Evolutionary conservation across 2,797 vertebrate genomes (phyloP), one percentile per base, ranked within the genome.

Genomic region (Huso huso): DNA sequence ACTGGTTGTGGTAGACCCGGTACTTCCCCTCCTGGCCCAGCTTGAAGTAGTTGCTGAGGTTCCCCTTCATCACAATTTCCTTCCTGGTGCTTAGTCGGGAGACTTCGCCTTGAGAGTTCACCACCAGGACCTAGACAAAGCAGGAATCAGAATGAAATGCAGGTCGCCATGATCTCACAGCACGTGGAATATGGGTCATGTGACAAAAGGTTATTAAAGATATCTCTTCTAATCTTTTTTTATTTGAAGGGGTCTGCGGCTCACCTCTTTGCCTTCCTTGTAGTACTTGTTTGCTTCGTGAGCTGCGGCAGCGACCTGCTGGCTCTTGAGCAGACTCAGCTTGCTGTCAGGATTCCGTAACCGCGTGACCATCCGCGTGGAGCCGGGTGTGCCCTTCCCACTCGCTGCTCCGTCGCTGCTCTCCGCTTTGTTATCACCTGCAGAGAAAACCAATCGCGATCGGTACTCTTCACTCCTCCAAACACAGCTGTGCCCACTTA

Each of bases 21-120:
- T 94, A 98, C 73, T 98, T 99, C 59, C 96, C 95, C 84, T 98
- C 96, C 82, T 98, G 96, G 65, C 96, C 96, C 63, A 99, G 82
- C 70, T 96, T 96, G 82, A 98, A 98, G 73, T 87, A 95, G 48
- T 94, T 92, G 80, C 87, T 89, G 70, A 94, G 79, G 53, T 87
- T 89, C 67, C 92, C 93, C 88, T 95, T 98, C 87, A 95, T 92
- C 73, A 94, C 87, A 65, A 95, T 78, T 0, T 98, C 96, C 73
- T 93, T 97, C 72, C 91, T 89, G 71, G 89, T 87, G 82, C 82
- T 96, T 70, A 95, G 79, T 6, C 95, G 92, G 10, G 93, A 94
- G 65, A 97, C 74, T 75, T 99, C 96, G 0, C 94, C 94, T 84
- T 95, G 94, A 62, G 93, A 92, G 70, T 91, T 95, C 51, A 96